Conservation (phyloP, 2,888 invertebrate genomes). For the Sthenelais limicola region DNA sequence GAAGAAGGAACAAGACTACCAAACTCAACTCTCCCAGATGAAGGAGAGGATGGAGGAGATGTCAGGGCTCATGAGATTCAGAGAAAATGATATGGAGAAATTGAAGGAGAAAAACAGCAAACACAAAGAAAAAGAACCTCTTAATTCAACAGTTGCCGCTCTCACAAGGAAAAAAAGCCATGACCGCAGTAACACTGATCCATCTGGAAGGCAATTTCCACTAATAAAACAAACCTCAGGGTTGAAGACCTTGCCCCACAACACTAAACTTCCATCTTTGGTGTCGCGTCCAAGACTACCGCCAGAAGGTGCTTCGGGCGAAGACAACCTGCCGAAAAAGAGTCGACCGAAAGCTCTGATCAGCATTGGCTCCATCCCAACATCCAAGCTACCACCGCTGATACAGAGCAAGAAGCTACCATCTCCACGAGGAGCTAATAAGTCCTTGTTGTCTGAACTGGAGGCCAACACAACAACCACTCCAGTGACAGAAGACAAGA, state of each 20-base stretch:
- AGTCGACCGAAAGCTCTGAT: not conserved
- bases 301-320: constrained; percentile 6
- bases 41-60: constrained; percentile 5
- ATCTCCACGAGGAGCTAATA: not conserved
- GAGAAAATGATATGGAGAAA: not conserved
- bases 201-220: not conserved
- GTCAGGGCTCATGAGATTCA: not conserved
- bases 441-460: constrained; percentile 19
- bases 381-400: constrained; percentile 15
- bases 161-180: constrained; percentile 1
- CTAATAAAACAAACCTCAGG: not conserved
- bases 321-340: constrained; percentile 1
- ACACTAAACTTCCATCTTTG: constrained; percentile 14
- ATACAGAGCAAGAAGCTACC: constrained; percentile 18
- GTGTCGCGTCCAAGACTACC: not conserved
- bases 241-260: constrained; percentile 23
- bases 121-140: not conserved
- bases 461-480: not conserved
- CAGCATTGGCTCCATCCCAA: not conserved
- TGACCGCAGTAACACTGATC: constrained; percentile 19
- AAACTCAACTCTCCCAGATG: not conserved
- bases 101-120: not conserved
- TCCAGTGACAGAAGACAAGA: not conserved
- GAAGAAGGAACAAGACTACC: constrained; percentile 17
- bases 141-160: not conserved